These are phyloP conservation scores for Lerista edwardsae DNA, from an alignment of 2,797 vertebrate species.

Conservation along the genomic window DNA sequence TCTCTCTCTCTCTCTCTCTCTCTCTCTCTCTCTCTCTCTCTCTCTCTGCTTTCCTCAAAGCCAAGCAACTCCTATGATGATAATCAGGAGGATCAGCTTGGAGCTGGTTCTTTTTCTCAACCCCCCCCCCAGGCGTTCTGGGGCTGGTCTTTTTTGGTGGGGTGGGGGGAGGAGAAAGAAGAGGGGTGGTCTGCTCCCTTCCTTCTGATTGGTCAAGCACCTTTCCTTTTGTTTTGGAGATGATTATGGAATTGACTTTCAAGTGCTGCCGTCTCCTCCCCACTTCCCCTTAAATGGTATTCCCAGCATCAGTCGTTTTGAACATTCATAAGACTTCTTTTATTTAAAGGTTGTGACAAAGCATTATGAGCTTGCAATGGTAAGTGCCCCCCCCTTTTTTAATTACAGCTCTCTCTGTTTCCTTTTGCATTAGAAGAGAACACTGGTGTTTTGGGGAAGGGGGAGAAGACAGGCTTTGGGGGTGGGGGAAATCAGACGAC, in stretches of 20 bases:
- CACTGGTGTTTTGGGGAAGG: neutral
- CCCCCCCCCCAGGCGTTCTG: neutral
- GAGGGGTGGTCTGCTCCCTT: slow-evolving; percentile 26
- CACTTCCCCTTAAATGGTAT: slow-evolving; percentile 45
- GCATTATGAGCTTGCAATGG: slow-evolving; percentile 74
- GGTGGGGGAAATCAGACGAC: neutral
- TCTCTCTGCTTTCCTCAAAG: neutral
- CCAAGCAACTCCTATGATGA: slow-evolving; percentile 19
- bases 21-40: neutral
- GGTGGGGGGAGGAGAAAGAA: neutral
- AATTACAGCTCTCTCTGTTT: slow-evolving; percentile 33
- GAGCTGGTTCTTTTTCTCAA: neutral
- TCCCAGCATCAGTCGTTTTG: slow-evolving; percentile 57
- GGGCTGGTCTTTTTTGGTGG: slow-evolving; percentile 28
- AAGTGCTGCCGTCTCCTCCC: slow-evolving; percentile 35
- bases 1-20: rapidly evolving
- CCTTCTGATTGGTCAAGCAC: slow-evolving; percentile 39
- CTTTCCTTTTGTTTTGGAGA: slow-evolving; percentile 52
- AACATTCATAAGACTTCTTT: slow-evolving; percentile 58
- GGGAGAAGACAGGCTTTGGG: slow-evolving; percentile 19
- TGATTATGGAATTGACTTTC: slow-evolving; percentile 52
- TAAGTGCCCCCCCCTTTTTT: slow-evolving; percentile 70
- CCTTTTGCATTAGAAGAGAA: neutral
- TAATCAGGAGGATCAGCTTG: slow-evolving; percentile 51
- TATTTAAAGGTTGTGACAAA: slow-evolving; percentile 64